Evolutionary conservation across 2,888 invertebrate genomes (phyloP), one percentile per base, ranked within the genome.

Genomic region (Vesta saturnalis): DNA sequence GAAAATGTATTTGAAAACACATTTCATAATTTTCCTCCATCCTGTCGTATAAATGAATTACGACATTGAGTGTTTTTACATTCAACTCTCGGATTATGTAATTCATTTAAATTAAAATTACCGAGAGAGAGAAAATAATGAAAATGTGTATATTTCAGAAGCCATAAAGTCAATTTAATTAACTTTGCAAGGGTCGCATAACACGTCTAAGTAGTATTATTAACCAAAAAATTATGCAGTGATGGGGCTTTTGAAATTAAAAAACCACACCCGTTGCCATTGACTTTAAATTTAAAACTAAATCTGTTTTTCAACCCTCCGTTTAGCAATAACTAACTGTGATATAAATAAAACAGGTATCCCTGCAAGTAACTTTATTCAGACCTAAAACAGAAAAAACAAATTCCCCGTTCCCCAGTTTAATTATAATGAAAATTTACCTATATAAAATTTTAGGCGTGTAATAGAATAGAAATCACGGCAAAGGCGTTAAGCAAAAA

Each of bases 31-130:
- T 39, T 39, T 39, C 39, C 39, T 39, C n/a, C 39, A 39, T 39
- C 39, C 12, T n/a, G 39, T n/a, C 39, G 39, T 10, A 39, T 39
- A 39, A 39, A 39, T 18, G 15, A 49, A 49, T 49, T 49, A 18
- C 15, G 14, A 18, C 16, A 49, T 15, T 5, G 18, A 49, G 47
- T 49, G 47, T 18, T 49, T 49, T 18, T 49, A 49, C 47, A 49
- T 18, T 49, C 47, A 49, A 49, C 47, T 18, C 15, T 2, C 15
- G 47, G 14, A 49, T 49, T 16, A 49, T 49, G 47, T 49, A 49
- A 49, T 49, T 49, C 18, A 49, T 49, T 49, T 49, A 49, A 49
- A 49, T 49, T 49, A 49, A 12, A 8, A 8, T 49, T 15, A 6
- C 4, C 30, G 30, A 30, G n/a, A n/a, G n/a, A n/a, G 39, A n/a